These are phyloP conservation scores for Drosophila birchii DNA, from an alignment of 2,888 invertebrate genomes.

Conservation along the genomic window DNA sequence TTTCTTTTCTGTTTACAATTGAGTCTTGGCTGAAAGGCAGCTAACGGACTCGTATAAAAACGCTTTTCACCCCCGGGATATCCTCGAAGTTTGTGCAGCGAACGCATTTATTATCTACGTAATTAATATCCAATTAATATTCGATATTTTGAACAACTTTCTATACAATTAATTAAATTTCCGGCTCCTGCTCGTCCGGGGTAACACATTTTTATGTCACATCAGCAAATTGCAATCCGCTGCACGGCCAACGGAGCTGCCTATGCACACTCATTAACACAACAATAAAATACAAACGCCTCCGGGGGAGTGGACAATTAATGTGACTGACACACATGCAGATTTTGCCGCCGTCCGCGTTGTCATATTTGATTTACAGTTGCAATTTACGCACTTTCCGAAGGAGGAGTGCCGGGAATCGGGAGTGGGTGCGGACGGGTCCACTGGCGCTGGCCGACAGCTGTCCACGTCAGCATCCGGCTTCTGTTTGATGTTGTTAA, in stretches of 20 bases:
- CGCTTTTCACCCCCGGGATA: background rate
- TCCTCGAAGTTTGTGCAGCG: background rate
- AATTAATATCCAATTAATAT: constrained; percentile 74
- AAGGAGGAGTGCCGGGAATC: constrained; percentile 15
- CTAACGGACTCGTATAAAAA: background rate
- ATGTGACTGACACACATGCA: constrained; percentile 80
- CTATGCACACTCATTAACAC: constrained; percentile 78
- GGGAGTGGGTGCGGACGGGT: constrained; percentile 8
- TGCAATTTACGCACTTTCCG: constrained; percentile 78
- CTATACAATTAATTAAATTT: constrained; percentile 70
- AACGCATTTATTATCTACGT: constrained; percentile 49
- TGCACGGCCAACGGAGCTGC: constrained; percentile 24
- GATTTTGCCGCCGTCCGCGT: constrained; percentile 72
- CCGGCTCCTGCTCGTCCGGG: constrained; percentile 39
- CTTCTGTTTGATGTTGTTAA: constrained; percentile 85
- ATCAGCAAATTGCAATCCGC: constrained; percentile 65
- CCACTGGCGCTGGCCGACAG: constrained; percentile 54
- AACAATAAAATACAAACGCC: constrained; percentile 68
- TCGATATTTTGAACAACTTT: constrained; percentile 56
- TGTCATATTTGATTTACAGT: constrained; percentile 81
- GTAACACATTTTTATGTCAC: constrained; percentile 79
- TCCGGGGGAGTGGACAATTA: constrained; percentile 65
- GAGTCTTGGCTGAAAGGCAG: background rate
- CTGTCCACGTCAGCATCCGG: constrained; percentile 72
- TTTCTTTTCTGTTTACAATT: constrained; percentile 59